Evolutionary conservation across 2,797 vertebrate species (phyloP).

Genomic region (Acrossocheilus fasciatus): DNA sequence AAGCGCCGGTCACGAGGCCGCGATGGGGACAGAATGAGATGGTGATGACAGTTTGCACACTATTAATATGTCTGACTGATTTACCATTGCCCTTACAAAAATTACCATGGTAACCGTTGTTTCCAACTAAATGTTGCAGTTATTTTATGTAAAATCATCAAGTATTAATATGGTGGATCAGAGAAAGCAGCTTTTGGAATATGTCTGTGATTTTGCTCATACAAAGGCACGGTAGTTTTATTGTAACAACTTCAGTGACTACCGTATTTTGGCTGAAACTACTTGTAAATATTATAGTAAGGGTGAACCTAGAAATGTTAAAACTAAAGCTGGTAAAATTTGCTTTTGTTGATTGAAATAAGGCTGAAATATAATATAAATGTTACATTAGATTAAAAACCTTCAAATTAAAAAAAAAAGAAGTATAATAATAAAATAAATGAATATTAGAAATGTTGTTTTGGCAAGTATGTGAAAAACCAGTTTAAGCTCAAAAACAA

Average conservation of each 20-base stretch:
- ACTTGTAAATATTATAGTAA: not conserved
- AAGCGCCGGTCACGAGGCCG: not conserved
- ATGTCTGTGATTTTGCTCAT: not conserved
- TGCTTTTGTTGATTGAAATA: not conserved
- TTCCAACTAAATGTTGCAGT: not conserved
- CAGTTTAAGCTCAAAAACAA: not conserved
- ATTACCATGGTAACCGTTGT: not conserved
- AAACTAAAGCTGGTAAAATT: not conserved
- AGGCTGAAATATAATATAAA: not conserved
- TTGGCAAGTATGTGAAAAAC: not conserved
- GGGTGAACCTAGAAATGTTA: not conserved
- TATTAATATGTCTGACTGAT: not conserved
- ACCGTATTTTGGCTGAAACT: not conserved
- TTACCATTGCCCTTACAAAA: not conserved
- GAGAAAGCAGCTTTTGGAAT: not conserved
- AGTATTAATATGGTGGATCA: not conserved
- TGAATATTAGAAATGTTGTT: not conserved
- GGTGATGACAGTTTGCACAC: not conserved
- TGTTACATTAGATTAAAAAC: not conserved
- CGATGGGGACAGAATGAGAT: not conserved
- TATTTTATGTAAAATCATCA: not conserved
- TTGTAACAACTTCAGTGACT: not conserved
- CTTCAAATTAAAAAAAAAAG: not conserved
- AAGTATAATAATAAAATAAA: no score
- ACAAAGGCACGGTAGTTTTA: not conserved